Evolutionary conservation across 2,113 vertebrate genomes (phyloP).

Genomic region (Sebastes schlegelii): DNA sequence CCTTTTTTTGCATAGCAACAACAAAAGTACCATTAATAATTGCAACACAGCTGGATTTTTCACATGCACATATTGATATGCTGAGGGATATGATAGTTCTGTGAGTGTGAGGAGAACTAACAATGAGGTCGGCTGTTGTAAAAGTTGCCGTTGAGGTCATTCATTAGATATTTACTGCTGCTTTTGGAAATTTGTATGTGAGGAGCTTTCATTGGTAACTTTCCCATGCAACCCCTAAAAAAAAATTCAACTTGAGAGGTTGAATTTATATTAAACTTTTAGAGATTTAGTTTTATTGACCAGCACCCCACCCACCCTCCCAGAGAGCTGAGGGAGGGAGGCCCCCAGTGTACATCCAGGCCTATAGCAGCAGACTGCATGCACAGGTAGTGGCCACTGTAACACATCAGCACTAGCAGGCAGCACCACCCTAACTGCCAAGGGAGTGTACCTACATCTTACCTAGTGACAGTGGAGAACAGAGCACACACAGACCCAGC

Average conservation of each 20-base stretch:
- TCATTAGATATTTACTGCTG: constrained; percentile 1
- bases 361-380: constrained; percentile 60
- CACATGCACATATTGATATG: background rate
- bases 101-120: background rate
- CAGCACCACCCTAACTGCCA: constrained; percentile 75
- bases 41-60: constrained; percentile 8
- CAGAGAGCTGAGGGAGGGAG: constrained; percentile 11
- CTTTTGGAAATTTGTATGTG: background rate
- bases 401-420: constrained; percentile 74
- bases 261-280: constrained; percentile 30
- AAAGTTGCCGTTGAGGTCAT: constrained; percentile 44
- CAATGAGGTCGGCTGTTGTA: constrained; percentile 31
- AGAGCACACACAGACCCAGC: constrained; percentile 48
- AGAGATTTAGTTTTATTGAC: constrained; percentile 1
- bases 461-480: constrained; percentile 78
- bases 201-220: constrained; percentile 7
- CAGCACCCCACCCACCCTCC: constrained; percentile 4
- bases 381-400: constrained; percentile 79
- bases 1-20: constrained; percentile 80
- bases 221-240: background rate
- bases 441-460: constrained; percentile 78
- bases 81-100: background rate
- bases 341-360: constrained; percentile 40
- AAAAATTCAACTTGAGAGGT: background rate
- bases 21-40: constrained; percentile 51